These are phyloP conservation scores for Helostoma temminkii DNA, from an alignment of 2,797 vertebrate species.

Conservation along the genomic window DNA sequence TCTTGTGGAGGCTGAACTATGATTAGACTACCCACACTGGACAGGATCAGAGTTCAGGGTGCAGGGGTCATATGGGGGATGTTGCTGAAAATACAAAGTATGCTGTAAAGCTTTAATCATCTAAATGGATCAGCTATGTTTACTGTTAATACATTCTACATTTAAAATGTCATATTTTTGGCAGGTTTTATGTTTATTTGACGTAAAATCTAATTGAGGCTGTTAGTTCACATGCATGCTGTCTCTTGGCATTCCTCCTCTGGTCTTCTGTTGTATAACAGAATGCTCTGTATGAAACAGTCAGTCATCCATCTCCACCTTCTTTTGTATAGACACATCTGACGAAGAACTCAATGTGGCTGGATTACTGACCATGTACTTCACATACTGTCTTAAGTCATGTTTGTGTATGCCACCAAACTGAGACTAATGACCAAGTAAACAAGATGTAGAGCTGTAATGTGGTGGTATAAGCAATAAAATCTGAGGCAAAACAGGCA, in stretches of 20 bases:
- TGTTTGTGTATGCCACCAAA: not conserved
- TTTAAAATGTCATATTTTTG: too few relatives aligned
- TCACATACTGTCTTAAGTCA: not conserved
- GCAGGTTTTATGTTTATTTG: not conserved
- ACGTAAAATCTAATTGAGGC: constrained; percentile 30
- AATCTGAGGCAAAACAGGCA: too few relatives aligned
- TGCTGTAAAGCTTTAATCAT: constrained; percentile 45
- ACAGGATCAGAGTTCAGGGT: constrained; percentile 70
- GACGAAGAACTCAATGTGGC: too few relatives aligned
- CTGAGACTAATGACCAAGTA: not conserved
- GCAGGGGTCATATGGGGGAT: constrained; percentile 53
- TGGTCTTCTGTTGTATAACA: not conserved
- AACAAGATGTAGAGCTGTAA: not conserved
- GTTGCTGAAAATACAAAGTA: constrained; percentile 31
- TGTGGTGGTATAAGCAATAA: too few relatives aligned
- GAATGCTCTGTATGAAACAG: not conserved
- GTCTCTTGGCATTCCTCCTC: too few relatives aligned
- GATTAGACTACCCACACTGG: constrained; percentile 69
- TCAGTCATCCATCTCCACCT: too few relatives aligned
- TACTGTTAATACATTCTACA: constrained; percentile 45
- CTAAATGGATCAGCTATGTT: constrained; percentile 1
- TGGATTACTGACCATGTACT: not conserved
- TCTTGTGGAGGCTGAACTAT: constrained; percentile 58
- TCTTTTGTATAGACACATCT: not conserved
- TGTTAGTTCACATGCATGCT: not conserved